phyloP scores from a whole-genome alignment of 2,888 invertebrate species.

The Saturnia japonica region DNA sequence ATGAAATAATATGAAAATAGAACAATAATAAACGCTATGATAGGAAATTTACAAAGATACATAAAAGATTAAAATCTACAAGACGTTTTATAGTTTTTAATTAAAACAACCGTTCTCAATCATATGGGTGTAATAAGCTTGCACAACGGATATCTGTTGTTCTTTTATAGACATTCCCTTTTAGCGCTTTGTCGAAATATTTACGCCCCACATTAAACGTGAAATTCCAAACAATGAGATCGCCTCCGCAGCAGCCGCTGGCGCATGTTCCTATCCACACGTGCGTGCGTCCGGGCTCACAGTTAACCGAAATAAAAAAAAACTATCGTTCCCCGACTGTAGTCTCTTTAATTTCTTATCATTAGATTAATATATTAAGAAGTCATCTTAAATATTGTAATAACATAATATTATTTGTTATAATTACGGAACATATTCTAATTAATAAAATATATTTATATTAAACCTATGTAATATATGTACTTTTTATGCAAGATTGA shows the following conservation, averaged over 20 bases:
- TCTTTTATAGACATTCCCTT: slow-evolving; percentile 68
- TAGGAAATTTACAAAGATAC: background rate
- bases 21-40: background rate
- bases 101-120: slow-evolving; percentile 10
- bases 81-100: background rate
- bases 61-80: background rate
- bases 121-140: slow-evolving; percentile 17
- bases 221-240: slow-evolving; percentile 76
- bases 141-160: slow-evolving; percentile 55
- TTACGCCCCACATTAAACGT: slow-evolving; percentile 77
- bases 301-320: background rate
- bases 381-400: background rate
- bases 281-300: slow-evolving; percentile 50
- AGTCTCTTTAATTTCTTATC: background rate
- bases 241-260: slow-evolving; percentile 40
- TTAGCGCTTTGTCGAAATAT: slow-evolving; percentile 78
- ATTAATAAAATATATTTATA: background rate
- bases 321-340: slow-evolving; percentile 27
- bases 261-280: slow-evolving; percentile 59
- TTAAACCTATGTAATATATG: background rate
- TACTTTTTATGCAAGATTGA: background rate
- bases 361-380: background rate
- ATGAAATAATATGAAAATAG: background rate
- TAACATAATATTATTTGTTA: background rate
- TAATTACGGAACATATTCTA: background rate